phyloP scores from a whole-genome alignment of 2,797 vertebrate genomes.

The Sebastolobus altivelis region DNA sequence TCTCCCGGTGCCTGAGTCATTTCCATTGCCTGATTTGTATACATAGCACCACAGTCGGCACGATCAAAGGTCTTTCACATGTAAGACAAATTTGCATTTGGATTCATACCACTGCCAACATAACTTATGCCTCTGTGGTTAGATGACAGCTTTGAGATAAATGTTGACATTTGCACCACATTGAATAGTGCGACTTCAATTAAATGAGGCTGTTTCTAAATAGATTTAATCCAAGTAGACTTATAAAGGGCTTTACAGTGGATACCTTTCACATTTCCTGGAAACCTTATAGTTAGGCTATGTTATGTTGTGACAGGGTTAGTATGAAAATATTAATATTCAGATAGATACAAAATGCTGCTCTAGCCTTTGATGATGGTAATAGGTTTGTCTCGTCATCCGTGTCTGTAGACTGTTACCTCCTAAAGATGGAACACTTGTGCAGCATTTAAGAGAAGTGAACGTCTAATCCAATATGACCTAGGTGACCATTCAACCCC shows the following conservation, averaged over 20 bases:
- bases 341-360: background rate
- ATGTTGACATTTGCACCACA: conserved; percentile 64
- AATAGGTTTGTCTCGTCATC: background rate
- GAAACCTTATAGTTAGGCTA: background rate
- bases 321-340: background rate
- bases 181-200: conserved; percentile 25
- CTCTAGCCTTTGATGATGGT: background rate
- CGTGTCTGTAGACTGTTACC: background rate
- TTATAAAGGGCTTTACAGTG: background rate
- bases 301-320: background rate
- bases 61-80: conserved; percentile 74
- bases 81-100: conserved; percentile 73
- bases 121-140: conserved; percentile 51
- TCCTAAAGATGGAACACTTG: background rate
- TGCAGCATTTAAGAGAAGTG: background rate
- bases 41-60: conserved; percentile 57
- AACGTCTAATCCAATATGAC: background rate
- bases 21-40: conserved; percentile 69
- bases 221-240: conserved; percentile 41
- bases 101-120: conserved; percentile 56
- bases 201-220: conserved; percentile 42
- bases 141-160: conserved; percentile 58
- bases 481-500: background rate
- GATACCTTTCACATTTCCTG: background rate
- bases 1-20: conserved; percentile 53